These are phyloP conservation scores for Chionomys nivalis DNA, from an alignment of 2,113 vertebrate genomes.

Conservation along the genomic window DNA sequence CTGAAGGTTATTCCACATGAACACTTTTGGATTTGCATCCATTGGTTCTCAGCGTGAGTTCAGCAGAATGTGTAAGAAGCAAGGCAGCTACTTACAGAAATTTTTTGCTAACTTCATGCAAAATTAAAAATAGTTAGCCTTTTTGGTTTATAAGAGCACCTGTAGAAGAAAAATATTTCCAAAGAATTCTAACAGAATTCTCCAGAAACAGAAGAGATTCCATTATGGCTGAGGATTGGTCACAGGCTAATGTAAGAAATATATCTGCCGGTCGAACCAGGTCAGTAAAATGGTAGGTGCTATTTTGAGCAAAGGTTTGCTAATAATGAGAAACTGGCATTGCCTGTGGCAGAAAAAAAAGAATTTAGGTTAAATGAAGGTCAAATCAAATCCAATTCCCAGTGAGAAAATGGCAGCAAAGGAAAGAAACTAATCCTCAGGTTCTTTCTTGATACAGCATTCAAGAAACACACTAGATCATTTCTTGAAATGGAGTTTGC, in stretches of 20 bases:
- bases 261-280: neutral
- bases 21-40: neutral
- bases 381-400: conserved; percentile 38
- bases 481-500: conserved; percentile 25
- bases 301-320: conserved; percentile 65
- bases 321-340: conserved; percentile 32
- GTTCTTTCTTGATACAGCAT: conserved; percentile 22
- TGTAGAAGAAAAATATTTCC: neutral
- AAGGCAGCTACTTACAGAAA: neutral
- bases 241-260: neutral
- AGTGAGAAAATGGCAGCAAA: neutral
- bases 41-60: neutral
- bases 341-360: conserved; percentile 47
- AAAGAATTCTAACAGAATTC: neutral
- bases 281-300: conserved; percentile 35
- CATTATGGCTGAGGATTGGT: neutral
- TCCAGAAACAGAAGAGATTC: conserved; percentile 5
- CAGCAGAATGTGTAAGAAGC: neutral
- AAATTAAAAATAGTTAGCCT: neutral
- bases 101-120: neutral
- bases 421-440: conserved; percentile 33
- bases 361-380: conserved; percentile 51
- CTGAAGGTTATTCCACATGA: neutral
- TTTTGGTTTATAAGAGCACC: conserved; percentile 51
- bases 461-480: neutral